Conservation (phyloP, 2,888 invertebrate genomes). For the Acrobasis repandana region DNA sequence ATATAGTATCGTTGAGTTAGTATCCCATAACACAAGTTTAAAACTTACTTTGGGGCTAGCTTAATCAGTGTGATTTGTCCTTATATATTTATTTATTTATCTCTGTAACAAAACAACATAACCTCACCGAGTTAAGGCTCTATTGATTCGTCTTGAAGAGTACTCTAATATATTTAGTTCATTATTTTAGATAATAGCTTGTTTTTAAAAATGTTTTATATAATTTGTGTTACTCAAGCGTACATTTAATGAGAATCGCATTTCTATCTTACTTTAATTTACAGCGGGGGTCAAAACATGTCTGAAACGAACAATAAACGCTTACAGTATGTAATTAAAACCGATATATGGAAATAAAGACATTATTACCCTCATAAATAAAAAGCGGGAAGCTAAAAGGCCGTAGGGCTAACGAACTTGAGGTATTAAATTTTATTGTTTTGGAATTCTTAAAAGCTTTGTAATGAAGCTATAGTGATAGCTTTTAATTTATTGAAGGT, state of each 20-base stretch:
- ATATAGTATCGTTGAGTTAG: no score
- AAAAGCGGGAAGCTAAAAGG: constrained; percentile 46
- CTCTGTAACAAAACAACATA: no score
- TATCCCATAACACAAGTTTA: no score
- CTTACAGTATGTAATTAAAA: constrained; percentile 54
- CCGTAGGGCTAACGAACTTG: constrained; percentile 40
- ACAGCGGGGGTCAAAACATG: constrained; percentile 3
- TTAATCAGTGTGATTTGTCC: no score
- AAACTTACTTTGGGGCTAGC: no score
- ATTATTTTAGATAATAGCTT: no score
- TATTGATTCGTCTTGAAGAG: no score
- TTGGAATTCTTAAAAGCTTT: constrained; percentile 27
- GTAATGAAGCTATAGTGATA: not conserved
- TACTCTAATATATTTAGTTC: no score
- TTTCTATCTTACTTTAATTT: not conserved
- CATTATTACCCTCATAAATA: constrained; percentile 60
- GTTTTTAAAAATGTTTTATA: no score
- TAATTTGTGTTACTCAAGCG: no score
- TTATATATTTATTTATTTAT: no score
- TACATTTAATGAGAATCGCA: not conserved
- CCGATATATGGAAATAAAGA: constrained; percentile 59
- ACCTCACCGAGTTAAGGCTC: no score
- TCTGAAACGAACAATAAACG: constrained; percentile 38
- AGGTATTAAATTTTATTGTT: constrained; percentile 59
- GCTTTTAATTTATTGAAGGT: not conserved